phyloP scores from a whole-genome alignment of 2,797 vertebrate species.

The Molothrus ater region DNA sequence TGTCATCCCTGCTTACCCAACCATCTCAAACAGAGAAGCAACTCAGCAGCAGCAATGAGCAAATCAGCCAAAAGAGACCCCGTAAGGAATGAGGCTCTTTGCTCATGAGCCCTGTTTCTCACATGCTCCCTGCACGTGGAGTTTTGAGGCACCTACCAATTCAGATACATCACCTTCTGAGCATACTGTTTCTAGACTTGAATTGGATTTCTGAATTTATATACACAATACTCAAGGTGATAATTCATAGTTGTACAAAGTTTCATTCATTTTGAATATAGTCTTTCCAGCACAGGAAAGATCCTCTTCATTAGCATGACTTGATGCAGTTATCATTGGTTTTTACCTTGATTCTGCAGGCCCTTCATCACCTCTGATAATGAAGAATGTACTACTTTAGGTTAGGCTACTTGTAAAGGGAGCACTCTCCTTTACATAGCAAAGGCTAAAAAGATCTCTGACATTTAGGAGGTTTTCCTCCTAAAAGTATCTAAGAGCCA shows the following conservation, averaged over 20 bases:
- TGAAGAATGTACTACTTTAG: neutral
- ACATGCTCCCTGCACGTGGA: accelerated
- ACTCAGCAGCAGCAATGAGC: neutral
- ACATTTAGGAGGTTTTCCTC: neutral
- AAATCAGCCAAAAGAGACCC: neutral
- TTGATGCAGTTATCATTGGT: neutral
- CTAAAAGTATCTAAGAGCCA: neutral
- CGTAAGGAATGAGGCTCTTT: neutral
- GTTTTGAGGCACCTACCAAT: neutral
- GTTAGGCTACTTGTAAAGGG: neutral
- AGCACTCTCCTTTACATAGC: neutral
- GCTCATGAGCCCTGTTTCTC: neutral
- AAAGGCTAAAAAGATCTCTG: neutral
- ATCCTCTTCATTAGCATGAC: neutral
- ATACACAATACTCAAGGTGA: neutral
- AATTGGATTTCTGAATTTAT: neutral
- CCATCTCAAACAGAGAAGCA: neutral
- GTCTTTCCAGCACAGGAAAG: neutral
- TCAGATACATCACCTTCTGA: neutral
- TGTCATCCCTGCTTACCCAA: neutral
- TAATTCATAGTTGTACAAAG: neutral
- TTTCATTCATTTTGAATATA: neutral
- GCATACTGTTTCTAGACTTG: neutral
- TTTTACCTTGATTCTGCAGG: neutral
- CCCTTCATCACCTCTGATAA: neutral